Conservation (phyloP, 2,797 vertebrate genomes). For the Sebastolobus alascanus region DNA sequence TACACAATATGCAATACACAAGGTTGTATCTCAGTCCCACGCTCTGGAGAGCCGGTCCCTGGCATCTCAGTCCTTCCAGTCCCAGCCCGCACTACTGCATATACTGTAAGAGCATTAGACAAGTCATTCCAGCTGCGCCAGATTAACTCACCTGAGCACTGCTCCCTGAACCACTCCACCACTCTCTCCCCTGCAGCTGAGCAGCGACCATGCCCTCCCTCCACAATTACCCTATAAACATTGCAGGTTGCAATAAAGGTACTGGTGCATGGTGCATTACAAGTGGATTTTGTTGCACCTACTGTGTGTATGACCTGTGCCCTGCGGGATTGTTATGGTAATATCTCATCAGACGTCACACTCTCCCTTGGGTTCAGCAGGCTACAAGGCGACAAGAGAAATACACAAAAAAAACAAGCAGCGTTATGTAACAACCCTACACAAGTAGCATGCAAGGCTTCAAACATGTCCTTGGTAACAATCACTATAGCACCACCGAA, state of each 20-base stretch:
- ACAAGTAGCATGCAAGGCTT: constrained; percentile 51
- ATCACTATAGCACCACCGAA: constrained; percentile 61
- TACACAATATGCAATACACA: too few relatives aligned
- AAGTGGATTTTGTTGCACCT: not conserved
- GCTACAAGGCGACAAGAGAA: constrained; percentile 38
- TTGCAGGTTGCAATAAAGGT: not conserved
- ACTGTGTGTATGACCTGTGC: not conserved
- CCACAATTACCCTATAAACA: not conserved
- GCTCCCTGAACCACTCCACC: too few relatives aligned
- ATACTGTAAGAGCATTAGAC: too few relatives aligned
- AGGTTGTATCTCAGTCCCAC: too few relatives aligned
- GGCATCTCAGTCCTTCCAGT: too few relatives aligned
- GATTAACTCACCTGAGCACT: too few relatives aligned
- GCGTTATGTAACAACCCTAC: constrained; percentile 61
- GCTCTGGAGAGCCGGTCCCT: too few relatives aligned
- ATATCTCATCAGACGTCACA: constrained; percentile 30
- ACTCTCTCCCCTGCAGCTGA: too few relatives aligned
- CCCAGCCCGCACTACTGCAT: not conserved
- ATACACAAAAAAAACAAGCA: constrained; percentile 23
- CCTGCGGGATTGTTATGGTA: constrained; percentile 6
- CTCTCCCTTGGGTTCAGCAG: constrained; percentile 23
- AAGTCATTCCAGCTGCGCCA: too few relatives aligned
- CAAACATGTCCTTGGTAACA: constrained; percentile 70
- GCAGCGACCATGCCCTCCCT: too few relatives aligned
- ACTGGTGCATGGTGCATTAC: not conserved